These are phyloP conservation scores for Antitype chi DNA, from an alignment of 2,888 invertebrate species.

Conservation along the genomic window DNA sequence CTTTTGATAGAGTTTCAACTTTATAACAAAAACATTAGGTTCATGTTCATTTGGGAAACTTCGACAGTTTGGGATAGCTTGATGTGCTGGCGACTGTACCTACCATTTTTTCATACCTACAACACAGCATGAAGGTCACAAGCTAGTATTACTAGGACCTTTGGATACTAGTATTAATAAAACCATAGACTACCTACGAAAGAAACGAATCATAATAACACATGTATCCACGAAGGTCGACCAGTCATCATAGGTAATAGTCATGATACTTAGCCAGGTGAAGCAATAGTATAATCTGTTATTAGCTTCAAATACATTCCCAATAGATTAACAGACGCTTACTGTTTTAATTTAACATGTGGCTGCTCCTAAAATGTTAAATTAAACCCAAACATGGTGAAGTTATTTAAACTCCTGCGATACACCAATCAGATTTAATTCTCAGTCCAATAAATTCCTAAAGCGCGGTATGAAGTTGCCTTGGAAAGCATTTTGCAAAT, in stretches of 20 bases:
- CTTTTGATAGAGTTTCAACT: no score
- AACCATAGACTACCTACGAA: conserved; percentile 13
- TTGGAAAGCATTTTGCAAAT: conserved; percentile 37
- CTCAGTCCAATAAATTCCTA: conserved; percentile 33
- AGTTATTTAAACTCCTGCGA: conserved; percentile 13
- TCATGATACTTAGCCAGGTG: conserved; percentile 2
- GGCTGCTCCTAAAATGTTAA: conserved; percentile 18
- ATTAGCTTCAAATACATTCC: conserved; percentile 9
- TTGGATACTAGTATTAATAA: conserved; percentile 5
- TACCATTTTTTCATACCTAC: background rate
- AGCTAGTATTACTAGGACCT: background rate
- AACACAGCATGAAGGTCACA: background rate
- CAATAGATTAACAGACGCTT: conserved; percentile 3
- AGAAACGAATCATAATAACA: conserved; percentile 35
- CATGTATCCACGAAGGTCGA: conserved; percentile 35
- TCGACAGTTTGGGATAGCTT: no score
- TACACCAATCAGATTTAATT: conserved; percentile 40
- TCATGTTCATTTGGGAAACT: no score
- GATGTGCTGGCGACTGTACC: no score
- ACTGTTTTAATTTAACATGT: background rate
- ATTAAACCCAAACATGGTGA: conserved; percentile 16
- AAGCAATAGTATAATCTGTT: background rate
- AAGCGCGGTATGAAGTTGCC: conserved; percentile 21
- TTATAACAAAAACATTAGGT: no score
- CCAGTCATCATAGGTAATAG: conserved; percentile 17